These are phyloP conservation scores for Temnothorax nylanderi DNA, from an alignment of 1,140 invertebrate species.

Conservation along the genomic window DNA sequence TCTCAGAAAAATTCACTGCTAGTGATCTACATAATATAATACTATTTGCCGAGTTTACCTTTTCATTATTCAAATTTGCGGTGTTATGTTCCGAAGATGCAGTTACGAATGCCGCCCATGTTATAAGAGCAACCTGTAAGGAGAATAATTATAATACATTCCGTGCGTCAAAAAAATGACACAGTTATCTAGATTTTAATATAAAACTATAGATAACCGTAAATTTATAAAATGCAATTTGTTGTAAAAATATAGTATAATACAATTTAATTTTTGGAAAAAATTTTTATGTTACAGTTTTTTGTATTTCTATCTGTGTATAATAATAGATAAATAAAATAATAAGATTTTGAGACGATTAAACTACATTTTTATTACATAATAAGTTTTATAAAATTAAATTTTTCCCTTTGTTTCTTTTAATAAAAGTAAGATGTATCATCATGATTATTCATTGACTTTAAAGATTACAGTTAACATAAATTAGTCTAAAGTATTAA, in stretches of 20 bases:
- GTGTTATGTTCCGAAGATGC: constrained; percentile 62
- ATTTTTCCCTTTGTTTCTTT: neutral
- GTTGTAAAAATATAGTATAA: neutral
- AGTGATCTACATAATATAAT: neutral
- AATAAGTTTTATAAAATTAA: neutral
- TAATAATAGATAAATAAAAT: neutral
- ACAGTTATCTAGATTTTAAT: neutral
- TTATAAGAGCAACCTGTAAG: constrained; percentile 78
- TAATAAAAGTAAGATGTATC: neutral
- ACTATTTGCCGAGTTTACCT: constrained; percentile 64
- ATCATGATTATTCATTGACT: neutral
- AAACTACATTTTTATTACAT: neutral
- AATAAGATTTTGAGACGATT: neutral
- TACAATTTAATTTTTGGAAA: neutral
- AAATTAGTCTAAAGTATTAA: neutral
- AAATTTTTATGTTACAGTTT: neutral
- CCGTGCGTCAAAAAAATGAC: neutral
- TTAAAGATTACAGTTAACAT: neutral
- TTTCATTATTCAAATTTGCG: constrained; percentile 68
- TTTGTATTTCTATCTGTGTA: neutral
- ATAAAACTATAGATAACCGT: neutral
- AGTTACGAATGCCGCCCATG: constrained; percentile 76
- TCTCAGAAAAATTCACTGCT: neutral
- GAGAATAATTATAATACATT: constrained; percentile 62
- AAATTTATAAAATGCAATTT: neutral